A percentile compares a stretch with the other conserved stretches of the same genome.
Evolutionary conservation across 2,797 vertebrate genomes (phyloP).

Genomic region (Melanotaenia boesemani): DNA sequence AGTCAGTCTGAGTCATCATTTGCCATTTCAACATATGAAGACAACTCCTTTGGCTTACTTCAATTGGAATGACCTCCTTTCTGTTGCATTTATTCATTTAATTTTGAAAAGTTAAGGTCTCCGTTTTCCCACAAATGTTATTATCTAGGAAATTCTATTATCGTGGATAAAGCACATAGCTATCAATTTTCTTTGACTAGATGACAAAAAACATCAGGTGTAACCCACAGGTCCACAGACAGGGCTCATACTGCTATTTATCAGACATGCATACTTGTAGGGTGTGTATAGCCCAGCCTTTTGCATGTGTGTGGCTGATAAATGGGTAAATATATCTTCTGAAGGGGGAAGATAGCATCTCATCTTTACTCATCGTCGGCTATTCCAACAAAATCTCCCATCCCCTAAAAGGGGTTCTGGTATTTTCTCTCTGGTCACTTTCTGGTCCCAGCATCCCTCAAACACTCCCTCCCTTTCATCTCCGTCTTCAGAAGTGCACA

Average conservation of each 20-base stretch:
- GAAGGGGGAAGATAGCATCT: constrained; percentile 44
- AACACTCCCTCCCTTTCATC: constrained; percentile 53
- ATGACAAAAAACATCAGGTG: constrained; percentile 56
- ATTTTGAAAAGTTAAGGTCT: constrained; percentile 53
- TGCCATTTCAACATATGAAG: constrained; percentile 28
- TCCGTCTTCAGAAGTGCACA: constrained; percentile 47
- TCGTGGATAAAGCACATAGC: constrained; percentile 39
- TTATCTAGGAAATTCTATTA: constrained; percentile 64
- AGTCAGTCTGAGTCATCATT: constrained; percentile 45
- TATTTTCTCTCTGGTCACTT: constrained; percentile 58
- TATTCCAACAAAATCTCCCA: constrained; percentile 41
- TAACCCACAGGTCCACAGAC: constrained; percentile 14
- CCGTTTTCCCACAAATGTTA: constrained; percentile 58
- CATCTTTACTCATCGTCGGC: constrained; percentile 44
- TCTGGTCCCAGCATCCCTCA: constrained; percentile 51
- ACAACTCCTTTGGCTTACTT: constrained; percentile 41
- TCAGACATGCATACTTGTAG: constrained; percentile 14
- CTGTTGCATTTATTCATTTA: constrained; percentile 49
- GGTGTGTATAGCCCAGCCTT: background rate
- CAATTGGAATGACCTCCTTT: constrained; percentile 62
- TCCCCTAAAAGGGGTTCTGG: constrained; percentile 28
- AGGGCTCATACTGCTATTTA: constrained; percentile 26
- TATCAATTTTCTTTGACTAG: constrained; percentile 53
- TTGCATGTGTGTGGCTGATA: constrained; percentile 35
- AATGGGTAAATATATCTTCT: constrained; percentile 53